phyloP scores from a whole-genome alignment of 2,113 vertebrate species.

The Synodontis membranacea region DNA sequence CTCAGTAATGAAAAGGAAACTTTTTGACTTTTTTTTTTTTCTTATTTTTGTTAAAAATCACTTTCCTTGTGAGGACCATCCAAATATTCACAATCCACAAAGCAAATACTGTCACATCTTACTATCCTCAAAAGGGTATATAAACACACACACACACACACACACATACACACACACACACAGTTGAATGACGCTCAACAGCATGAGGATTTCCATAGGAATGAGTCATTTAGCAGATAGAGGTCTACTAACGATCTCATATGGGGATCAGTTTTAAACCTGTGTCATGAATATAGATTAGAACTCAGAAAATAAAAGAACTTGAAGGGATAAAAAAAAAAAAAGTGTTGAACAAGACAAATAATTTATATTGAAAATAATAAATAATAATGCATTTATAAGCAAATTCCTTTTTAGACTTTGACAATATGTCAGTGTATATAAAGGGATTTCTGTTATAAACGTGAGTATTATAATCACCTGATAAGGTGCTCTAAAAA shows the following conservation, averaged over 20 bases:
- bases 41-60: too few species aligned
- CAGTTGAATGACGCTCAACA: not conserved
- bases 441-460: not conserved
- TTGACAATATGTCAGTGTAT: not conserved
- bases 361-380: not conserved
- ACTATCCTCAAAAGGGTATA: too few species aligned
- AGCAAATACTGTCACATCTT: too few species aligned
- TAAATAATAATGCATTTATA: not conserved
- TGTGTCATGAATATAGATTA: not conserved
- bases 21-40: too few species aligned
- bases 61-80: too few species aligned
- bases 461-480: not conserved
- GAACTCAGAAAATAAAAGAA: not conserved
- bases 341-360: not conserved
- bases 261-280: constrained; percentile 1
- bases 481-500: not conserved
- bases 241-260: not conserved
- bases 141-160: not conserved
- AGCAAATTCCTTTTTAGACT: not conserved
- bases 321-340: too few species aligned
- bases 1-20: too few species aligned
- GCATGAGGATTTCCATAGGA: not conserved
- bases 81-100: too few species aligned
- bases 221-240: constrained; percentile 24
- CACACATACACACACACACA: not conserved